Conservation (phyloP, 2,888 invertebrate species). For the Augiades crinisus region DNA sequence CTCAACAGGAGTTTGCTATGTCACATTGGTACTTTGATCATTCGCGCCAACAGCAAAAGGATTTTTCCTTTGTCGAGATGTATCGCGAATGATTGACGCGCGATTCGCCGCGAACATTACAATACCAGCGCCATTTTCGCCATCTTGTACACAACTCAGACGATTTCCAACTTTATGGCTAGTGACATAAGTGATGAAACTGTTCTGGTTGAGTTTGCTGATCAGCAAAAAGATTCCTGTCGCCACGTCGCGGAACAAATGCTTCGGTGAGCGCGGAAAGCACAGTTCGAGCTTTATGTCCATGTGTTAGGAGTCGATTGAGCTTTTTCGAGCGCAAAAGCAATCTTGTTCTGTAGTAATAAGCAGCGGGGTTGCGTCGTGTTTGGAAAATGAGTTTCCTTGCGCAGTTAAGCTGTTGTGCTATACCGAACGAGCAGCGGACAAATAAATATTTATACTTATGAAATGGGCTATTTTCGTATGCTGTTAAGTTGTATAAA, state of each 20-base stretch:
- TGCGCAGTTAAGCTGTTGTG: slow-evolving; percentile 42
- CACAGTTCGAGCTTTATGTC: slow-evolving; percentile 29
- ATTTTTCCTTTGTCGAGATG: slow-evolving; percentile 76
- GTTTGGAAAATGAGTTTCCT: slow-evolving; percentile 79
- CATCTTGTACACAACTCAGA: not conserved
- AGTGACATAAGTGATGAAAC: not conserved
- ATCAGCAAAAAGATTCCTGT: slow-evolving; percentile 9
- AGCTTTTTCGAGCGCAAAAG: not conserved
- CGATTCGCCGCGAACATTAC: slow-evolving; percentile 68
- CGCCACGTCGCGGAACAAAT: slow-evolving; percentile 1
- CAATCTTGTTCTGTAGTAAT: slow-evolving; percentile 54
- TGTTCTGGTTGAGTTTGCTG: not conserved
- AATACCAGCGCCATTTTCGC: slow-evolving; percentile 36
- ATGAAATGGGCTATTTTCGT: too few species aligned
- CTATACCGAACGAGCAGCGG: too few species aligned
- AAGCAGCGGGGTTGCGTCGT: slow-evolving; percentile 69
- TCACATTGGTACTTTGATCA: slow-evolving; percentile 71
- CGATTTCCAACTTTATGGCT: not conserved
- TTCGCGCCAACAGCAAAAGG: slow-evolving; percentile 56
- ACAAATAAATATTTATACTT: too few species aligned
- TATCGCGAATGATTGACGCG: slow-evolving; percentile 75
- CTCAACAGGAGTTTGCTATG: slow-evolving; percentile 65
- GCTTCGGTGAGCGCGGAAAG: not conserved
- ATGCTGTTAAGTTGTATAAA: too few species aligned
- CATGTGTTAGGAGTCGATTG: slow-evolving; percentile 18